phyloP scores from a whole-genome alignment of 2,888 invertebrate genomes.

The Dryococelus australis region DNA sequence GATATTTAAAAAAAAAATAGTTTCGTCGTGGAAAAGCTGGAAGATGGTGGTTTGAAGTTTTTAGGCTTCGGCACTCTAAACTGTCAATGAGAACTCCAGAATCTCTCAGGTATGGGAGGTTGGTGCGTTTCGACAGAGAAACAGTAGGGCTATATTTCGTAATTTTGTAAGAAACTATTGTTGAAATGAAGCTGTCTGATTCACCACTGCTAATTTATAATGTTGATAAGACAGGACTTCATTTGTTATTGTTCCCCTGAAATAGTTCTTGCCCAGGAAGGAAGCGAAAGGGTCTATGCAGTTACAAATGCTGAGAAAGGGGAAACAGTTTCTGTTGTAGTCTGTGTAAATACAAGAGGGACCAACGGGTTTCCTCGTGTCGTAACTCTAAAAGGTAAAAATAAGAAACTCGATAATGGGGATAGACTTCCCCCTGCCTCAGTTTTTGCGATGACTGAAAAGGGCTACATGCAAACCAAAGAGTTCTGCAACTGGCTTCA shows the following conservation, averaged over 20 bases:
- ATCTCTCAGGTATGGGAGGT: neutral
- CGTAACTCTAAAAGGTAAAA: neutral
- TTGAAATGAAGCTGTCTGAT: neutral
- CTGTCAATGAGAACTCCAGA: neutral
- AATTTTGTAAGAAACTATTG: neutral
- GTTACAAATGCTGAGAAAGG: slow-evolving; percentile 13
- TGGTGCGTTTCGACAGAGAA: slow-evolving; percentile 12
- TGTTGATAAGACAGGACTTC: neutral
- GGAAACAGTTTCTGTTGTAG: neutral
- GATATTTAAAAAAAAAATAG: too few relatives aligned
- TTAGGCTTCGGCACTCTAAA: too few relatives aligned
- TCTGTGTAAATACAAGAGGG: too few relatives aligned
- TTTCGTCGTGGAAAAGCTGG: too few relatives aligned
- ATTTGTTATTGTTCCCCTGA: neutral
- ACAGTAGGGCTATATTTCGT: neutral
- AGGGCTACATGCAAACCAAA: neutral
- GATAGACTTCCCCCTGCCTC: too few relatives aligned
- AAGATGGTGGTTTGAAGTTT: too few relatives aligned
- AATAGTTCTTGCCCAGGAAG: neutral
- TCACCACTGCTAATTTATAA: slow-evolving; percentile 5
- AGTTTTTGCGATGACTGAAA: neutral
- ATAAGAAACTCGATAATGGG: neutral
- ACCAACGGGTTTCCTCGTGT: neutral
- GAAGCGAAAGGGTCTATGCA: neutral
- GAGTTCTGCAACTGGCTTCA: too few relatives aligned